These are phyloP conservation scores for Sebastes iracundus DNA, from an alignment of 2,797 vertebrate genomes.

Conservation along the genomic window DNA sequence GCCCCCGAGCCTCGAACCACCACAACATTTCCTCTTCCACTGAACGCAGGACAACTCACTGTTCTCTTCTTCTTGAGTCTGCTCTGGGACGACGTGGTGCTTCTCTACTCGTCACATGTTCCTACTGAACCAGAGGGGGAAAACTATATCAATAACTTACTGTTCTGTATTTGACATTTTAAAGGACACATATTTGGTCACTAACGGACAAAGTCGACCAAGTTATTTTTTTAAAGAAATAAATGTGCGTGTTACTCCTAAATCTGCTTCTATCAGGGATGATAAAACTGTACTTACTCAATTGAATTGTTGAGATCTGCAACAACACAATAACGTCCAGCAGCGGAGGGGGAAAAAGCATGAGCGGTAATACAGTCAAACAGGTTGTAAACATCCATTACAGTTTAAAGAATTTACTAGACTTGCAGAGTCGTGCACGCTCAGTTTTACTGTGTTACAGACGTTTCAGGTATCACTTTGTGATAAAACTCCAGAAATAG, in stretches of 20 bases:
- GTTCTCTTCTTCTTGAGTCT: slow-evolving; percentile 1
- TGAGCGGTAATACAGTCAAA: neutral
- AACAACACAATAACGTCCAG: neutral
- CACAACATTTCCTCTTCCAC: slow-evolving; percentile 64
- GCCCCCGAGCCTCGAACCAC: slow-evolving; percentile 50
- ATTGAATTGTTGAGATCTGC: neutral
- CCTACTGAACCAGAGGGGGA: slow-evolving; percentile 6
- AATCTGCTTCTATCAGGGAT: neutral
- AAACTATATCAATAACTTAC: slow-evolving; percentile 7
- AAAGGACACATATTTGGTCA: neutral
- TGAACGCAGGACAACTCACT: slow-evolving; percentile 15
- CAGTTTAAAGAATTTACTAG: neutral
- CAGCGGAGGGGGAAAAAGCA: accelerated
- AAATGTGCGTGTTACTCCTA: neutral
- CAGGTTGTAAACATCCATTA: neutral
- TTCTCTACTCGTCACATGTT: slow-evolving; percentile 45
- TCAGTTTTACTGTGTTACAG: neutral
- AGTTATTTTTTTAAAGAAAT: neutral
- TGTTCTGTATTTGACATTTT: slow-evolving; percentile 1
- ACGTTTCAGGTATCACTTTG: neutral
- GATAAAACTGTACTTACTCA: neutral
- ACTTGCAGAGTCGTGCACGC: neutral
- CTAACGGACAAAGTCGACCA: neutral
- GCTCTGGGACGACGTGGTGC: neutral
- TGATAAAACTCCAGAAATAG: neutral